Base-by-base conservation (phyloP, 2,797 vertebrate genomes). In the Rhynchotus rufescens region DNA sequence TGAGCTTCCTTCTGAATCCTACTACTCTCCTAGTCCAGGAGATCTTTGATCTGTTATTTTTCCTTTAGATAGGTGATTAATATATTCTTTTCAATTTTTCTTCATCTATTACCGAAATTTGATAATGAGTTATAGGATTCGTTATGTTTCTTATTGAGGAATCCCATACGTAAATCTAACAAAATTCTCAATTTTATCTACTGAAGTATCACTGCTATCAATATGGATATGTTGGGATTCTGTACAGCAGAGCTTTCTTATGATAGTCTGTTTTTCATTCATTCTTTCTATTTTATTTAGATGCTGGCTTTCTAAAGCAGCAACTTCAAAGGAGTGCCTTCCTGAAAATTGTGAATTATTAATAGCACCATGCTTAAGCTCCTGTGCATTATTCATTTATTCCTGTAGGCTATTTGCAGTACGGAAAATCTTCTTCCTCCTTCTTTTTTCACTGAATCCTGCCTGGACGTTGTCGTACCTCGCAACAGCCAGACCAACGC, bases 301-400 rank as follows among this genome's bases (percentile, higher is more conserved):
- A 84, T 26, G 38, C 30, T 36, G 23, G 13, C 76, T 92, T 90
- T 77, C 69, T 86, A 44, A 64, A 95, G 51, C 25, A 81, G 75
- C 45, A 82, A 71, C 73, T 85, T 89, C 82, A 82, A 92, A 94
- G 82, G 34, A 62, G 47, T 56, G 56, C 4, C 0, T 52, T 84
- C 82, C 79, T 65, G 47, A 61, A 77, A 88, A 92, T n/a, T 2
- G 32, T 96, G 57, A 86, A 92, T 90, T 95, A 88, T 88, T 93
- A 86, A 92, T 69, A 87, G 59, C 61, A 80, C 67, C 49, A 61
- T 44, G 30, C 38, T 82, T 74, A 64, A 82, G 49, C 8, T 52
- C 72, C 73, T 77, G 75, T 80, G 47, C 78, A 87, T 81, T 91
- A 86, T 86, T 93, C 54, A 91, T 84, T 72, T 65, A 54, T 61